phyloP scores from a whole-genome alignment of 2,113 vertebrate genomes.

The Epinephelus fuscoguttatus region DNA sequence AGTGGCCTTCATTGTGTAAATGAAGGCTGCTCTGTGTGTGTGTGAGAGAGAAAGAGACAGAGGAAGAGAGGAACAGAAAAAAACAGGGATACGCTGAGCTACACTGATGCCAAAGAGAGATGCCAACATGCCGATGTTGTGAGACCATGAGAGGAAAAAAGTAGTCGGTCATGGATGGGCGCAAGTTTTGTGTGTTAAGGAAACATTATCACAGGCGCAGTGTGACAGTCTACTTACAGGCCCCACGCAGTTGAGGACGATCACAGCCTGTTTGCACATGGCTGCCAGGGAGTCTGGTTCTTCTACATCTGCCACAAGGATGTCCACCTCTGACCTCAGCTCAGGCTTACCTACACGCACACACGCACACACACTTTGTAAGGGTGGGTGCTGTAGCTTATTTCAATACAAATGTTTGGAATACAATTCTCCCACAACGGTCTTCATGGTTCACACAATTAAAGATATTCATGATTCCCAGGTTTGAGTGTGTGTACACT shows the following conservation, averaged over 20 bases:
- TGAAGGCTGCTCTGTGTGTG: slow-evolving; percentile 39
- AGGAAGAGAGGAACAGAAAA: not conserved
- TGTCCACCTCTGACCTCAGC: slow-evolving; percentile 88
- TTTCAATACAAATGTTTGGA: not conserved
- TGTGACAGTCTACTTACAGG: slow-evolving; percentile 88
- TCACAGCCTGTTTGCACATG: slow-evolving; percentile 92
- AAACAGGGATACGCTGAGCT: not conserved
- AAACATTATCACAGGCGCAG: not conserved
- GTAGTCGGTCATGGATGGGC: not conserved
- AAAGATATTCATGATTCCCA: not conserved
- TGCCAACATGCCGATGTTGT: slow-evolving; percentile 11
- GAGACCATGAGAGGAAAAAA: slow-evolving; percentile 16
- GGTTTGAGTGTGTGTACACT: not conserved
- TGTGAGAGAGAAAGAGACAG: not conserved
- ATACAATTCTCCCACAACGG: not conserved
- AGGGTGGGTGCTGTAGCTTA: not conserved
- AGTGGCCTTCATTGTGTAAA: slow-evolving; percentile 58
- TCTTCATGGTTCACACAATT: not conserved
- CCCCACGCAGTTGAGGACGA: slow-evolving; percentile 96
- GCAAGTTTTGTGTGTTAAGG: not conserved
- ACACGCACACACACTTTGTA: slow-evolving; percentile 1
- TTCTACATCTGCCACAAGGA: slow-evolving; percentile 91
- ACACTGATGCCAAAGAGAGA: slow-evolving; percentile 19
- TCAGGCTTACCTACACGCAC: slow-evolving; percentile 86
- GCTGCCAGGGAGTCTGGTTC: slow-evolving; percentile 89